A percentile compares a stretch with the other conserved stretches of the same genome.
Conservation (phyloP, 2,113 vertebrate genomes). For the Eretmochelys imbricata region DNA sequence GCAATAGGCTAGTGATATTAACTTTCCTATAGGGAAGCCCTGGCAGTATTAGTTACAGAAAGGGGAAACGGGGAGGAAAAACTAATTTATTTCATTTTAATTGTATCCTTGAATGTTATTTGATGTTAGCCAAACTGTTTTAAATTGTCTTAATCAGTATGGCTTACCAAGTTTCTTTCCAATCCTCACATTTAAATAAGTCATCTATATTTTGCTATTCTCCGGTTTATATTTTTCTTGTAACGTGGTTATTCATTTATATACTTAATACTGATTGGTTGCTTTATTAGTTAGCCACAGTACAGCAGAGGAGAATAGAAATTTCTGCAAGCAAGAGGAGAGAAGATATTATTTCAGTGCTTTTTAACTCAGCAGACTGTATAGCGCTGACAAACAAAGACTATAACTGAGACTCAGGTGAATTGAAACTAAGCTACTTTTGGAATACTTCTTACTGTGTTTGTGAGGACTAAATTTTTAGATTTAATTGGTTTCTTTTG, state of each 20-base stretch:
- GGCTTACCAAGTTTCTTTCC: background rate
- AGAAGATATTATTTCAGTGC: background rate
- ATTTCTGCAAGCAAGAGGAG: background rate
- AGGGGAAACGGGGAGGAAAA: background rate
- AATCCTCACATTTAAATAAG: background rate
- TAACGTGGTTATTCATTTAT: no score
- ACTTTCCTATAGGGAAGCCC: background rate
- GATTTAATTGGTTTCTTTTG: background rate
- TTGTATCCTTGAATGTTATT: background rate
- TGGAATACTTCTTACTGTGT: background rate
- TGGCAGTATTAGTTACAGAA: background rate
- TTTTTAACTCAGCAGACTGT: background rate
- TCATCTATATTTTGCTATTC: background rate
- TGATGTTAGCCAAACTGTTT: background rate
- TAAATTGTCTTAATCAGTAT: background rate
- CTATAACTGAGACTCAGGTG: background rate
- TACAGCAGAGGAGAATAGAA: background rate
- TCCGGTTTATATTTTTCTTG: background rate
- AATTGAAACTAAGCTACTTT: background rate
- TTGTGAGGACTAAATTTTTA: background rate
- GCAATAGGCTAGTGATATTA: background rate
- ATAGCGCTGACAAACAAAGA: background rate
- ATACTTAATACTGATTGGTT: background rate
- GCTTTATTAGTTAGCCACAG: background rate
- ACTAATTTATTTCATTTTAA: background rate